A percentile compares a stretch with the other conserved stretches of the same genome.
Conservation (phyloP, 2,113 vertebrate species). For the Nothocercus nigrocapillus region DNA sequence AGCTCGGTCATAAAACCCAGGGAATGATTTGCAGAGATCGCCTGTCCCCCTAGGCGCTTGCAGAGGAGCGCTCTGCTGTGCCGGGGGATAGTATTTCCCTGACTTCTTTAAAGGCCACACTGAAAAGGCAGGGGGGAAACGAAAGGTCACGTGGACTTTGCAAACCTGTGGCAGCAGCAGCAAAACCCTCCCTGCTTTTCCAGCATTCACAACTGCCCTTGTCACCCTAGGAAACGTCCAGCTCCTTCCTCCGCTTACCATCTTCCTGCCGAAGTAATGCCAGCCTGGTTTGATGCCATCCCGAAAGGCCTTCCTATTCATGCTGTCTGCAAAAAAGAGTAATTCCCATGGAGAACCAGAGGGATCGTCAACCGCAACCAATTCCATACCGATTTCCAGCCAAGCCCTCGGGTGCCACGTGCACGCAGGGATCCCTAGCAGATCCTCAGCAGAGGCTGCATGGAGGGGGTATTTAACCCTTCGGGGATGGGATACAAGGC, state of each 20-base stretch:
- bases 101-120: neutral
- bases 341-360: fast-evolving
- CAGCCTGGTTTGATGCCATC: slow-evolving; percentile 87
- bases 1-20: neutral
- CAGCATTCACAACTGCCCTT: fast-evolving
- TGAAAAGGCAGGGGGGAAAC: neutral
- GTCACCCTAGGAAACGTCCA: fast-evolving
- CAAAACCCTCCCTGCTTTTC: neutral
- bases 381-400: neutral
- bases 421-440: fast-evolving
- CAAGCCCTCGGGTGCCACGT: neutral
- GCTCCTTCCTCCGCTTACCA: slow-evolving; percentile 79
- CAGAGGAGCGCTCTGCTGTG: fast-evolving
- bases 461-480: neutral
- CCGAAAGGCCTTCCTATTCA: slow-evolving; percentile 88
- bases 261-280: slow-evolving; percentile 94
- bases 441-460: neutral
- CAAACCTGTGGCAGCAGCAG: neutral
- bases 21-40: fast-evolving
- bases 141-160: fast-evolving
- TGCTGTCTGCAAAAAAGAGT: slow-evolving; percentile 79
- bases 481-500: neutral
- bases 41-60: fast-evolving
- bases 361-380: fast-evolving
- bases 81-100: neutral